These are phyloP conservation scores for Apodemus speciosus DNA, from an alignment of 2,113 vertebrate genomes.

Conservation along the genomic window DNA sequence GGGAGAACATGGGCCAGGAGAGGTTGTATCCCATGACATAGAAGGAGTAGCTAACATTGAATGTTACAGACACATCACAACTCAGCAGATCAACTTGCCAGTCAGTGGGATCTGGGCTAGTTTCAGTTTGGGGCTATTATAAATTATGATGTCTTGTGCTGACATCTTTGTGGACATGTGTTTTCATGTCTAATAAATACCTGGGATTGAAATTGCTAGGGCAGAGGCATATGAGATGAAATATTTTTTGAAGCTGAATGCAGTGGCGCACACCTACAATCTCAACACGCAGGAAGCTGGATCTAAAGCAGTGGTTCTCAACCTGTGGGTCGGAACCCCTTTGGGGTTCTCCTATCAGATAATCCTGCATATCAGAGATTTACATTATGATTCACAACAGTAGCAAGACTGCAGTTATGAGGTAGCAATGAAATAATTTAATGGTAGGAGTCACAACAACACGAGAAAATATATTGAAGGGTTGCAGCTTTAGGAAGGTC, in stretches of 20 bases:
- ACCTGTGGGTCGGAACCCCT: background rate
- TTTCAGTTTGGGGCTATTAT: background rate
- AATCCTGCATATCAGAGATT: background rate
- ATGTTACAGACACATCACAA: no score
- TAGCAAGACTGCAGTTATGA: background rate
- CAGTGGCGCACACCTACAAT: background rate
- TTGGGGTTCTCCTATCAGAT: background rate
- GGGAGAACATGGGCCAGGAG: background rate
- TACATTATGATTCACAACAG: background rate
- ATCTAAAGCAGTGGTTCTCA: background rate
- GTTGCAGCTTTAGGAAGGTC: background rate
- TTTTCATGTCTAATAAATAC: background rate
- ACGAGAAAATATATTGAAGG: no score
- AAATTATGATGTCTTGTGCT: background rate
- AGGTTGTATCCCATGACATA: fast-evolving
- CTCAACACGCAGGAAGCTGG: background rate
- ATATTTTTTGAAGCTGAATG: background rate
- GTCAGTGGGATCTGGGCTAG: background rate
- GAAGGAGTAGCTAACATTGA: background rate
- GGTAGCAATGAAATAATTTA: background rate
- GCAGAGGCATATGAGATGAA: background rate
- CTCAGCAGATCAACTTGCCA: background rate
- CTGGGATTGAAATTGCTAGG: background rate
- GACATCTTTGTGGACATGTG: background rate
- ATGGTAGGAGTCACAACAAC: background rate